A percentile compares a stretch with the other conserved stretches of the same genome.
phyloP scores from a whole-genome alignment of 2,797 vertebrate species.

The Hozukius guyotensis region DNA sequence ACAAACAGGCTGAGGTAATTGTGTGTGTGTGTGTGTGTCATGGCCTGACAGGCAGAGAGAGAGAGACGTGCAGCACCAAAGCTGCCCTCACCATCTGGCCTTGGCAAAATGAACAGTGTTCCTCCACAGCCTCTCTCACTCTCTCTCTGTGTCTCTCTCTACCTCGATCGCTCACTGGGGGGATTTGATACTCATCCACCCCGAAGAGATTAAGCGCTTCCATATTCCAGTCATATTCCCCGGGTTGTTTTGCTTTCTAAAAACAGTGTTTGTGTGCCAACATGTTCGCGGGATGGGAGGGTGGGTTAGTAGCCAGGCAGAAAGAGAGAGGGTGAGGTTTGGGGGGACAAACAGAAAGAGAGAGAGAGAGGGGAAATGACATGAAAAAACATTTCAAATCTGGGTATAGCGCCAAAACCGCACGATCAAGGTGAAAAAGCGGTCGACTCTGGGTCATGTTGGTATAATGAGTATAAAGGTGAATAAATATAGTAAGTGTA shows the following conservation, averaged over 20 bases:
- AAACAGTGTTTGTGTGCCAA: constrained; percentile 69
- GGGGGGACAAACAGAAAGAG: neutral
- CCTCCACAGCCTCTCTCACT: constrained; percentile 33
- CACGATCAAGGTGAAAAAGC: constrained; percentile 47
- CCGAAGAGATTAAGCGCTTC: constrained; percentile 75
- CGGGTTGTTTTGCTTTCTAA: constrained; percentile 79
- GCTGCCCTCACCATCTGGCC: constrained; percentile 82
- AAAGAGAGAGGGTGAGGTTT: neutral
- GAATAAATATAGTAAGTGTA: constrained; percentile 45
- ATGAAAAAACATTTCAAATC: constrained; percentile 27
- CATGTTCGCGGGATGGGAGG: constrained; percentile 47
- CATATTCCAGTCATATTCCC: constrained; percentile 75
- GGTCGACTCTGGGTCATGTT: constrained; percentile 41
- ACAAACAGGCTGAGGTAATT: constrained; percentile 72
- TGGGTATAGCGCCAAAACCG: constrained; percentile 8
- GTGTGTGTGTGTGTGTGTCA: constrained; percentile 38
- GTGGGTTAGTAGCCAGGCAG: constrained; percentile 27
- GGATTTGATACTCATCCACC: constrained; percentile 78
- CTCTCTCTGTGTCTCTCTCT: constrained; percentile 23
- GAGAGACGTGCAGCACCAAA: constrained; percentile 67
- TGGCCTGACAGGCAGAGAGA: constrained; percentile 63
- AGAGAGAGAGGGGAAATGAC: constrained; percentile 23
- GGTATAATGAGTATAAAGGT: constrained; percentile 51
- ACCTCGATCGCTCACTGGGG: constrained; percentile 24
- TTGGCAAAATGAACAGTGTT: constrained; percentile 78